phyloP scores from a whole-genome alignment of 2,113 vertebrate genomes.

The Pardalotus punctatus region DNA sequence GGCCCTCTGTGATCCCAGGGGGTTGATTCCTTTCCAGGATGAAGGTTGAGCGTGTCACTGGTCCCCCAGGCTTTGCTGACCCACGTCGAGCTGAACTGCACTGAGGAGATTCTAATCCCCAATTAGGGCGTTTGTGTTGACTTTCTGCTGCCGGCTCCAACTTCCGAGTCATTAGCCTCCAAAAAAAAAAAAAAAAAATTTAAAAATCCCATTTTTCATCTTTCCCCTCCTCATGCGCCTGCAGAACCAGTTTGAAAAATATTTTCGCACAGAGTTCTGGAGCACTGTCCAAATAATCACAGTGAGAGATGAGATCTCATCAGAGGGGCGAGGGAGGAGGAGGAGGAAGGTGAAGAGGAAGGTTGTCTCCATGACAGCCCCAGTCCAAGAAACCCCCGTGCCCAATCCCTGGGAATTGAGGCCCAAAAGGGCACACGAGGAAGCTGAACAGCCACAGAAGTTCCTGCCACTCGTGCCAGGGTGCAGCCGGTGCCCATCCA shows the following conservation, averaged over 20 bases:
- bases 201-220: background rate
- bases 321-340: background rate
- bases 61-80: background rate
- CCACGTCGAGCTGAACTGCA: rapidly evolving
- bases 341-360: background rate
- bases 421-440: background rate
- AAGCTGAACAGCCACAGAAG: rapidly evolving
- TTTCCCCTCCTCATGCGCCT: background rate
- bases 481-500: rapidly evolving
- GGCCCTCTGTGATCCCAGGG: rapidly evolving
- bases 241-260: background rate
- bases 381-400: rapidly evolving
- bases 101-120: background rate
- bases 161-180: background rate
- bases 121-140: background rate
- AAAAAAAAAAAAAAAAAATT: background rate
- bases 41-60: rapidly evolving
- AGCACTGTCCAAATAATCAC: background rate
- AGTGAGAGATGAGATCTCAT: background rate
- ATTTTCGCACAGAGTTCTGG: background rate
- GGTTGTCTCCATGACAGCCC: background rate
- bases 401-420: too few species aligned
- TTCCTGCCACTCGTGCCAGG: rapidly evolving
- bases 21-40: background rate
- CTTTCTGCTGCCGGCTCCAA: background rate